Evolutionary conservation across 2,888 invertebrate species (phyloP), one percentile per base, ranked within the genome.

Genomic region (Oscheius onirici): DNA sequence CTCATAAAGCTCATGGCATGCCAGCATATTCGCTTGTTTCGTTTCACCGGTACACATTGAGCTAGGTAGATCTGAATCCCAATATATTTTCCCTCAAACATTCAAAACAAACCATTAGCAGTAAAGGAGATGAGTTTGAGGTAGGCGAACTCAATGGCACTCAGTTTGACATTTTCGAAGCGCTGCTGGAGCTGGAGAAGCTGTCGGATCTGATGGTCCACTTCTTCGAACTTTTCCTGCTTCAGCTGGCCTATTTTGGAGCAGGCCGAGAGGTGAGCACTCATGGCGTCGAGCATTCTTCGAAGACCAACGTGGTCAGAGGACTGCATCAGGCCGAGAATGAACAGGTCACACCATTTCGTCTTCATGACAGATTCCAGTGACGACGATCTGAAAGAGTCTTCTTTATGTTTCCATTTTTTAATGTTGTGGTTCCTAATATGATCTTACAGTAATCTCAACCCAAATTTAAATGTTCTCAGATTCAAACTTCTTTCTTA

Each of bases 261-360:
- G 24, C 66, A 71, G 1, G 91, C 91, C 88, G 92, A 94, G 84
- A 95, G 90, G 87, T 94, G 94, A 86, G 91, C 92, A 69, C 93
- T 91, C 87, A 95, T 92, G 75, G 93, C 93, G 28, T 93, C 92
- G 81, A 97, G 90, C 83, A 96, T 93, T 84, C 74, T 67, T 1
- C 34, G n/a, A 41, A 82, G 58, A 13, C 73, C 67, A 95, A 90
- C 72, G 28, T 92, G 91, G 70, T 92, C 91, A 0, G 93, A 91
- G 87, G 93, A 93, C 89, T 95, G 95, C 13, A 94, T 93, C 77
- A 97, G 90, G 0, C 95, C 95, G 41, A 97, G 90, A 1, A 93
- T 92, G 88, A 97, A 94, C 74, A 97, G 88, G 87, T 95, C 94
- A 72, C 94, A 92, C 97, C 97, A 97, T 84, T 94, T 93, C 69